Evolutionary conservation across 1,140 invertebrate species (phyloP).

Genomic region (Oryctes rhinoceros): DNA sequence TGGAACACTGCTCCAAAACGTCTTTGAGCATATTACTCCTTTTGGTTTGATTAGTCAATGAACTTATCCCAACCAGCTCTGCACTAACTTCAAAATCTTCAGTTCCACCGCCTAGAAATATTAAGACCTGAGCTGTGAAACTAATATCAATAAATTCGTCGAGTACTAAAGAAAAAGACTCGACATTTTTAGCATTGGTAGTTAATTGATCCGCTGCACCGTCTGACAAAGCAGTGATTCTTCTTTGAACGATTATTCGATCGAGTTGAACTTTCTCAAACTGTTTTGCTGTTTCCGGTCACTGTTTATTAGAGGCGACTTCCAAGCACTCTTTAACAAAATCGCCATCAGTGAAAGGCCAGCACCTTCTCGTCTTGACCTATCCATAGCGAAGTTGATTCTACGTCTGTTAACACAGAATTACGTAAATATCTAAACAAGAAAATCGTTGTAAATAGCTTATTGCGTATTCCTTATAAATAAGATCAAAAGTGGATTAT

Average conservation of each 20-base stretch:
- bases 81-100: constrained; percentile 10
- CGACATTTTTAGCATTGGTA: no score
- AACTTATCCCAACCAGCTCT: constrained; percentile 16
- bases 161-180: no score
- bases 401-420: no score
- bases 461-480: no score
- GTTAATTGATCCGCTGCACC: no score
- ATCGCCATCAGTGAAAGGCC: no score
- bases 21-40: constrained; percentile 12
- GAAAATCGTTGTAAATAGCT: no score
- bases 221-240: neutral
- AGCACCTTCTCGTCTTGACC: no score
- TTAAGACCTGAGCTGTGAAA: neutral
- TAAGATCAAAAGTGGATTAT: no score
- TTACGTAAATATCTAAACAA: no score
- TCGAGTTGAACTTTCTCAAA: neutral
- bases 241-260: neutral
- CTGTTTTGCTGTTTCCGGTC: neutral
- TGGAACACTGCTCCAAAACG: no score
- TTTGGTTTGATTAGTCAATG: constrained; percentile 11
- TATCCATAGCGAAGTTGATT: no score
- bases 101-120: neutral
- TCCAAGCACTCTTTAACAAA: neutral
- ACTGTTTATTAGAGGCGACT: neutral
- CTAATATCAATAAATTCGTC: neutral